Evolutionary conservation across 2,888 invertebrate genomes (phyloP).

Genomic region (Scrobipalpa atriplicella): DNA sequence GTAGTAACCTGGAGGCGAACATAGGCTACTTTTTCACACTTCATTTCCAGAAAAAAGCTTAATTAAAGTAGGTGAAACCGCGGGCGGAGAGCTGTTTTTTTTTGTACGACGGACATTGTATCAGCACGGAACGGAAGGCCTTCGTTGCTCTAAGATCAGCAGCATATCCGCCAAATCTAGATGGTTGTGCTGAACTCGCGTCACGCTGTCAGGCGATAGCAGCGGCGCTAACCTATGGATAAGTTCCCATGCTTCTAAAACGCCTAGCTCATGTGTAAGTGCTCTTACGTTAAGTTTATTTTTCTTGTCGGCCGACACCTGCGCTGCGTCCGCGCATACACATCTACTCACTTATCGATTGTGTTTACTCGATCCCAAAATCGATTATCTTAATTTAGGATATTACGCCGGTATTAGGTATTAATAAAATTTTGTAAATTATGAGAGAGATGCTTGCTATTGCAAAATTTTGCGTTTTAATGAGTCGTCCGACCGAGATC

Average conservation of each 20-base stretch:
- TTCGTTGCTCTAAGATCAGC: no score
- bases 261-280: constrained; percentile 66
- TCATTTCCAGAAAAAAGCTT: no score
- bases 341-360: constrained; percentile 57
- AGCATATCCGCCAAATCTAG: no score
- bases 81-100: no score
- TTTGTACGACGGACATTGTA: no score
- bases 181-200: no score
- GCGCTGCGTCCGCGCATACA: constrained; percentile 70
- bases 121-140: no score
- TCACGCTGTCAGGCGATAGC: no score
- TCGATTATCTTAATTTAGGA: constrained; percentile 31
- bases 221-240: no score
- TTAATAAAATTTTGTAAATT: constrained; percentile 17
- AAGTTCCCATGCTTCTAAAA: constrained; percentile 27
- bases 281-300: constrained; percentile 71
- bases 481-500: not conserved
- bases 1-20: no score
- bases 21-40: no score
- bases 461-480: not conserved
- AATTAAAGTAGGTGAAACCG: no score
- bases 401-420: constrained; percentile 34
- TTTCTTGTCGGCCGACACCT: constrained; percentile 76
- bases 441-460: not conserved
- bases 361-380: constrained; percentile 54